phyloP scores from a whole-genome alignment of 2,888 invertebrate species.

The Clistopyga incitator region DNA sequence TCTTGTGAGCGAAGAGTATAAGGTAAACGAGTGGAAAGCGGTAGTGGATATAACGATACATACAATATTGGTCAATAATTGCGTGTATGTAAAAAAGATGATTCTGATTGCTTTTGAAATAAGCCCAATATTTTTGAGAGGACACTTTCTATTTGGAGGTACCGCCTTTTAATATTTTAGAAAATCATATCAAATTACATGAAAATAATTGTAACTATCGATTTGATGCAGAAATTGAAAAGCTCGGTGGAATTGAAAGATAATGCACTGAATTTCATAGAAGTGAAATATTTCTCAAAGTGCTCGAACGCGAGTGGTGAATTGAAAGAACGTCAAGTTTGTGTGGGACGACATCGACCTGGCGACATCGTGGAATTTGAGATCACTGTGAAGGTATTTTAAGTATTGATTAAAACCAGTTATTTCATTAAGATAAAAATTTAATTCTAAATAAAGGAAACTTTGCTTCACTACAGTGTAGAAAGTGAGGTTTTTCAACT shows the following conservation, averaged over 20 bases:
- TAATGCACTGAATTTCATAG: conserved; percentile 83
- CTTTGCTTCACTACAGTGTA: too few species aligned
- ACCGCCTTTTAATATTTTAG: too few species aligned
- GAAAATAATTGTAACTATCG: neutral
- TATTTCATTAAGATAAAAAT: conserved; percentile 53
- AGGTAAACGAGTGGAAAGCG: conserved; percentile 83
- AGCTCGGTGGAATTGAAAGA: conserved; percentile 84
- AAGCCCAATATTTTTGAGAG: too few species aligned
- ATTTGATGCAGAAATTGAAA: conserved; percentile 83
- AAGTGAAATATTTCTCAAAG: conserved; percentile 86
- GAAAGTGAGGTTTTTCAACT: too few species aligned
- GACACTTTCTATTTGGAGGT: too few species aligned
- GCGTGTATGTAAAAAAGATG: neutral
- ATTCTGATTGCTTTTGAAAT: too few species aligned
- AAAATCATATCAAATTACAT: neutral
- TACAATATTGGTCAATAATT: neutral
- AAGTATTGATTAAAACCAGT: conserved; percentile 82
- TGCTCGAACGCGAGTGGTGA: conserved; percentile 80
- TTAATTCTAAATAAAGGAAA: neutral
- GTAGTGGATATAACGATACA: too few species aligned
- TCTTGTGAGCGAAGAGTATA: conserved; percentile 89
- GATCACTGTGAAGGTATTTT: conserved; percentile 85
- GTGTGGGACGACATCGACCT: conserved; percentile 86
- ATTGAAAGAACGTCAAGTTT: conserved; percentile 86
- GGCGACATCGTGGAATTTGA: conserved; percentile 86